A percentile compares a stretch with the other conserved stretches of the same genome.
These are phyloP conservation scores for Turritopsis rubra DNA, from an alignment of 30 jellyfish, hydroid and myxozoan genomes.

Conservation along the genomic window DNA sequence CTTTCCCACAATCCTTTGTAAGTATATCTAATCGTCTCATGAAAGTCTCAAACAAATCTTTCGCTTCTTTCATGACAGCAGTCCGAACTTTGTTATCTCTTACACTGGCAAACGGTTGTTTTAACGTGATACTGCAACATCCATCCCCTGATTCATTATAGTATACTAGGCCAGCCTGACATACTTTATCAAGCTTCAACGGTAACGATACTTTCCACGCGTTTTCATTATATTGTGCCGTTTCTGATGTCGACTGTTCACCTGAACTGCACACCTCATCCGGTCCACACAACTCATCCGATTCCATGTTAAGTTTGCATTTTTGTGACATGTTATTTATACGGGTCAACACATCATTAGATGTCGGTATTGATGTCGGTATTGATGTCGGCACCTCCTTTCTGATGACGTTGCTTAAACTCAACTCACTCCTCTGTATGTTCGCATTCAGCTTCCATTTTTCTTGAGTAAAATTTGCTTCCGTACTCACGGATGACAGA, in stretches of 20 bases:
- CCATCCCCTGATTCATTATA: not conserved
- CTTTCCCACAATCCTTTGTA: constrained; percentile 62
- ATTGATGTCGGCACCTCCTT: too few relatives aligned
- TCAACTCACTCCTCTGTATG: not conserved
- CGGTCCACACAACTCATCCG: not conserved
- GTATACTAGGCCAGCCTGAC: not conserved
- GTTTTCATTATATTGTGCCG: too few relatives aligned
- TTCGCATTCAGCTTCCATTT: not conserved
- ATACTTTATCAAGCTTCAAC: not conserved
- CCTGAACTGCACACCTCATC: too few relatives aligned
- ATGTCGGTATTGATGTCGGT: not conserved
- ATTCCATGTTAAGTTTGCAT: too few relatives aligned
- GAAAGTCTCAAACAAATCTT: constrained; percentile 49
- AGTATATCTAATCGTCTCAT: constrained; percentile 43
- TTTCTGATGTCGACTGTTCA: too few relatives aligned
- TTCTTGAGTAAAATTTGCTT: not conserved
- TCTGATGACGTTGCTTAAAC: too few relatives aligned
- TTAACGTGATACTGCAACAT: not conserved
- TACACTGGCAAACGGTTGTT: not conserved
- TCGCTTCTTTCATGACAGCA: constrained; percentile 39
- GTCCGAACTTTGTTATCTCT: not conserved
- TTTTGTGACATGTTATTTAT: not conserved
- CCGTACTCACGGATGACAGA: not conserved
- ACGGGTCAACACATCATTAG: not conserved
- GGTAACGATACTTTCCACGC: not conserved